These are phyloP conservation scores for Trematocara stigmaticum DNA, from an alignment of 2,113 vertebrate genomes.

Conservation along the genomic window DNA sequence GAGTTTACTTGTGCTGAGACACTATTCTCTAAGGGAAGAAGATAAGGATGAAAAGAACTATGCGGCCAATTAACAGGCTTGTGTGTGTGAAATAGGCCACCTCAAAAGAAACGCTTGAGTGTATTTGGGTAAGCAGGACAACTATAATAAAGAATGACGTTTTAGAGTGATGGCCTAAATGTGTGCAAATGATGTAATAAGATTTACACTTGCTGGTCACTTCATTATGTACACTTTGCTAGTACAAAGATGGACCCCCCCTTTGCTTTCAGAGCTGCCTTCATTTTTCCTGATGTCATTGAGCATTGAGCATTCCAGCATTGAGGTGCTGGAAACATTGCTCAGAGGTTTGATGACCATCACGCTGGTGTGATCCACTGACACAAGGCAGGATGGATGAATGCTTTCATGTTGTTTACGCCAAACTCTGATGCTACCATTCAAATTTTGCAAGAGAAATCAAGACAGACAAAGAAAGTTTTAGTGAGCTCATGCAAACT, in stretches of 20 bases:
- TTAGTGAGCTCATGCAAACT: background rate
- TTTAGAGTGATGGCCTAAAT: constrained; percentile 1
- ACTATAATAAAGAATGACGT: background rate
- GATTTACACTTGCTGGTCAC: background rate
- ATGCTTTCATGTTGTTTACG: background rate
- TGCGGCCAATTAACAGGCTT: constrained; percentile 7
- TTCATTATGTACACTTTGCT: background rate
- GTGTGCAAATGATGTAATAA: background rate
- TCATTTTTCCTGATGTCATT: background rate
- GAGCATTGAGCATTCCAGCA: too few species aligned
- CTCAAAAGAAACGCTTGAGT: background rate
- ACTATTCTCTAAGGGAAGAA: background rate
- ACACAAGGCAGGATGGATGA: background rate
- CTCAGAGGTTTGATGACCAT: fast-evolving
- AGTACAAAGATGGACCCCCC: background rate
- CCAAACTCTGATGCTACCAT: background rate
- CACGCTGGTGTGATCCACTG: too few species aligned
- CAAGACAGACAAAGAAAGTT: background rate
- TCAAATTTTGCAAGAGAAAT: background rate
- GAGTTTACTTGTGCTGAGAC: background rate
- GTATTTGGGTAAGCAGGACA: constrained; percentile 32
- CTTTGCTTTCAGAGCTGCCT: background rate
- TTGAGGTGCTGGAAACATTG: background rate
- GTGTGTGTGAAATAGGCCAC: background rate
- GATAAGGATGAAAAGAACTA: background rate